Percentiles rank a stretch among this genome's conserved stretches.
These are phyloP conservation scores for Stenopsyche tienmushanensis DNA, from an alignment of 1,140 invertebrate genomes.

Conservation along the genomic window DNA sequence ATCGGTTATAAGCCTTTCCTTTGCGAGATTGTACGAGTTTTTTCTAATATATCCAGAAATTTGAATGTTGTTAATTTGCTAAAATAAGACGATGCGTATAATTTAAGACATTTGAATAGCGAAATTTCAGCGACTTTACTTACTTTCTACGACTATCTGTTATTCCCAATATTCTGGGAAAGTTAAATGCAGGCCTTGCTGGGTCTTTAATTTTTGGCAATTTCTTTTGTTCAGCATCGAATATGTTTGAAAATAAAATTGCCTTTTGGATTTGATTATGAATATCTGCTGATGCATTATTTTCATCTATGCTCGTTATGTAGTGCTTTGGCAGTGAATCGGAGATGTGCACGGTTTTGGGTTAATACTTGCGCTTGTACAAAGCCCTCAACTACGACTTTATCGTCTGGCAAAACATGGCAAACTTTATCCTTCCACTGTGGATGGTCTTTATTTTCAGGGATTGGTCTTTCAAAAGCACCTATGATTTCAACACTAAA, in stretches of 20 bases:
- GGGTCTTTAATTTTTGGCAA: slow-evolving; percentile 72
- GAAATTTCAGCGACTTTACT: slow-evolving; percentile 43
- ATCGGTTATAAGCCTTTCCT: slow-evolving; percentile 60
- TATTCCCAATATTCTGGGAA: slow-evolving; percentile 72
- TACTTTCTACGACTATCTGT: slow-evolving; percentile 65
- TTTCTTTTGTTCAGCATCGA: slow-evolving; percentile 75
- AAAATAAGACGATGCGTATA: slow-evolving; percentile 42
- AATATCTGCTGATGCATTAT: slow-evolving; percentile 44
- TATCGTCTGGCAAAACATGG: slow-evolving; percentile 60
- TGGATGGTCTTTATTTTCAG: slow-evolving; percentile 60
- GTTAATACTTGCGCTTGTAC: slow-evolving; percentile 72
- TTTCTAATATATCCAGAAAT: slow-evolving; percentile 70
- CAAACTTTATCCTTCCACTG: slow-evolving; percentile 64
- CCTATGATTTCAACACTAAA: slow-evolving; percentile 55
- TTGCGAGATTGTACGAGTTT: slow-evolving; percentile 57
- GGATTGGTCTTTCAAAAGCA: slow-evolving; percentile 44
- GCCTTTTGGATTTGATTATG: slow-evolving; percentile 60
- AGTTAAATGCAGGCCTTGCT: slow-evolving; percentile 67
- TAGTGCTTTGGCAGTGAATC: slow-evolving; percentile 58
- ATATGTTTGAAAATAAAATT: slow-evolving; percentile 70
- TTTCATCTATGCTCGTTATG: slow-evolving; percentile 50
- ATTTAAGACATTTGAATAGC: neutral
- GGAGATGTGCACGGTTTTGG: slow-evolving; percentile 69
- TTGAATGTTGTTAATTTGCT: slow-evolving; percentile 67
- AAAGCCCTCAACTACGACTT: slow-evolving; percentile 70